Base-by-base conservation (phyloP, 2,797 vertebrate species). In the Esox masquinongy region DNA sequence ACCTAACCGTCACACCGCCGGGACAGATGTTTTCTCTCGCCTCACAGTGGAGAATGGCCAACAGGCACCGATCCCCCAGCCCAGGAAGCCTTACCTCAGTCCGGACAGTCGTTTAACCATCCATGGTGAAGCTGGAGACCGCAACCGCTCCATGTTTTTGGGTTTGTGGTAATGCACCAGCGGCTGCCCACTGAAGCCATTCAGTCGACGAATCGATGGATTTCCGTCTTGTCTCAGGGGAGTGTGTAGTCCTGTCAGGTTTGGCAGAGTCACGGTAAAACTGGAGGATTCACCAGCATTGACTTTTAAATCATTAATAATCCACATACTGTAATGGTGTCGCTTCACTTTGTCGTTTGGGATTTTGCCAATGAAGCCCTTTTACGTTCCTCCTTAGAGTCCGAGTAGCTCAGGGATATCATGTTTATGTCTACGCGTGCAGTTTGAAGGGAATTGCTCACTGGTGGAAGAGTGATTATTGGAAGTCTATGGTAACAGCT, bases 1-100 rank as follows among this genome's bases (percentile, higher is more conserved):
- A 34, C 79, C 69, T 39, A 73, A 74, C 36, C 81, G 80, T 63
- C 79, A 79, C 76, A 85, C 78, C 80, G 83, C 82, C 39, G 68
- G 61, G 81, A 78, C 84, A 85, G 83, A 89, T 86, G 85, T 59
- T n/a, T 0, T 3, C n/a, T 88, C 82, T 82, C 74, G 78, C 26
- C 83, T 72, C 73, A 74, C 8, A 73, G 82, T 74, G 70, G 82
- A 84, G 76, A 72, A 29, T 39, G 68, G 81, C 75, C 22, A 79
- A 85, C 84, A 75, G 80, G 81, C 87, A 77, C 49, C 49, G 24
- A 51, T 8, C 8, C 24, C 29, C 31, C 11, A 3, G 51, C 7
- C 49, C 16, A 4, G 69, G 16, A 16, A 7, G 29, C 26, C 1
- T 19, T 36, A 15, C 31, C 31, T 19, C 31, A 17, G 31, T 67